Base-by-base conservation (phyloP, 2,797 vertebrate species). In the Sebastes kiyomatsui region DNA sequence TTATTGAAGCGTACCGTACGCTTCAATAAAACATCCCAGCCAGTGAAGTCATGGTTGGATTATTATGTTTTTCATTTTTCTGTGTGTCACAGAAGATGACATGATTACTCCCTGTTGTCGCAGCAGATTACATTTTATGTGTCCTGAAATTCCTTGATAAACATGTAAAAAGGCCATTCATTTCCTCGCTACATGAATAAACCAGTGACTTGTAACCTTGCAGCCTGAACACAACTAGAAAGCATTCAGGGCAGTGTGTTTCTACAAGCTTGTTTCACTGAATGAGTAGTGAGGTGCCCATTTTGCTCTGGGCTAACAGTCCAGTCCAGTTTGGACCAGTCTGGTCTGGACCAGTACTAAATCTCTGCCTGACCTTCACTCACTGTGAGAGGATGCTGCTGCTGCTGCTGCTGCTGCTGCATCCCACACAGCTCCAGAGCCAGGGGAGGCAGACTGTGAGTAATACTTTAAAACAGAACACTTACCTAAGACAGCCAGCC, bases 401-500 rank as follows among this genome's bases (percentile, higher is more conserved):
- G n/a, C n/a, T n/a, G n/a, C n/a, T n/a, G n/a, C n/a, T n/a, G 62
- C 33, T 59, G 66, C 33, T 59, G 69, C 55, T 56, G 52, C 69
- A 33, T 69, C 82, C 46, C 82, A 87, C 72, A 87, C 71, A 79
- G 67, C 69, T 49, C 32, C 56, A 77, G 3, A 69, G 72, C 62
- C 82, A 79, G 71, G 72, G 79, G 72, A 88, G 75, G 80, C 83
- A 86, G 85, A 86, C 85, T 66, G 83, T 84, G 90, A 94, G 82
- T 89, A 88, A 92, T 84, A 86, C 28, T 88, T 83, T 87, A 87
- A 93, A 93, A 90, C 68, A 88, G 73, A 89, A 85, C 88, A 95
- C 95, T 95, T 94, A 95, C 94, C 95, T 95, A 80, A 74, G 75
- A 83, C 49, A 70, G 73, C 18, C 52, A 79, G 80, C 68, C 79